Evolutionary conservation across 1,140 invertebrate species (phyloP), one percentile per base, ranked within the genome.

Genomic region (Drosophila bocki): DNA sequence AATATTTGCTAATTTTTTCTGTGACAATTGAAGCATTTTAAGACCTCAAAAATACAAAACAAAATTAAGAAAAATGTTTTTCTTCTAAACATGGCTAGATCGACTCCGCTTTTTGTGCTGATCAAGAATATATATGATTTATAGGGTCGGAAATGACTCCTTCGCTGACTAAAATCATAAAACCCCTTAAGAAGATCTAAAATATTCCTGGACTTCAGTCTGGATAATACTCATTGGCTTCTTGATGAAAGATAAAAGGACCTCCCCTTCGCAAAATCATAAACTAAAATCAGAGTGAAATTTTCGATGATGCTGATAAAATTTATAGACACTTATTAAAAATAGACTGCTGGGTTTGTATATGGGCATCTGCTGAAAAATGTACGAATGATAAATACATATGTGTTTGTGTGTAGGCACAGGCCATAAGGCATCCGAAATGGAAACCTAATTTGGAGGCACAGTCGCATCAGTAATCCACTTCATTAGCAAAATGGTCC

Each of bases 401-500:
- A 39, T 56, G 13, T 15, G 35, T 26, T n/a, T 22, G 53, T 26
- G 1, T 39, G 53, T 56, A n/a, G 11, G 35, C 9, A 44, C 41
- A 15, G 26, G 11, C 39, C 33, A 29, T 22, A 54, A 37, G 45
- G 58, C 47, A 51, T 62, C 26, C 37, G 17, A 50, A 69, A 67
- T 32, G 62, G 32, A 35, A 29, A 13, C 67, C 50, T 32, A 70
- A 50, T 69, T 39, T 69, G 63, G 41, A 58, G 41, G 3, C 33
- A 39, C 17, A 56, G 42, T 56, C 26, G 51, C 50, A 61, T 60
- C 44, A 56, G 67, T 82, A 78, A 74, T 82, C 70, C 53, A 80
- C 61, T 76, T 82, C 60, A 86, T 82, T 71, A 72, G 77, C 70
- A 88, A 75, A 75, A 87, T 56, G 63, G 47, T 45, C 59, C 75